Base-by-base conservation (phyloP, 2,113 vertebrate genomes). In the Scytalopus superciliaris region DNA sequence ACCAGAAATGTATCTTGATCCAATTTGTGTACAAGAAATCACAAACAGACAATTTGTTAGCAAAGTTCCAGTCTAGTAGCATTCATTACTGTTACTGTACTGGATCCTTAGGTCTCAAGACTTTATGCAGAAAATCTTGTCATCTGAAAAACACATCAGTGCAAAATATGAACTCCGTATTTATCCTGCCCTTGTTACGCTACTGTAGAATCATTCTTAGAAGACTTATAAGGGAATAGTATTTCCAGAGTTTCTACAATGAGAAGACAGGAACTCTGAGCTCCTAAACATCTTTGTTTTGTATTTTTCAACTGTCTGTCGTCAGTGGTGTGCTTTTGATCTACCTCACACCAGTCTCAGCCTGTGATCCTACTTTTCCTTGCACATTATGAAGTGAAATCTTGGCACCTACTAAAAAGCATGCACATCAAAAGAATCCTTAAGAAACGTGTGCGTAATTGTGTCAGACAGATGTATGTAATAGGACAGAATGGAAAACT, bases 41-140 rank as follows among this genome's bases (percentile, higher is more conserved):
- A 12, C 10, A 53, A 49, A 59, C 4, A 21, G 7, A 42, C 17
- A 2, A 25, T 52, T n/a, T 60, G 42, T 72, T 45, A 77, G 2
- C 9, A 55, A 42, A 62, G 8, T 50, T 74, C 63, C 82, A 49
- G 8, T 56, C 37, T 22, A 30, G n/a, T 24, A 70, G 31, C 0
- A 0, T 37, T 87, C 45, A 25, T 45, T 75, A 42, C 35, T 37
- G 16, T 80, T 64, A 52, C 0, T 0, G 8, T 39, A 60, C 19
- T 23, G 17, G 16, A 53, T 27, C 21, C 55, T 77, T 39, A 49
- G 3, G 7, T 44, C 11, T 6, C 60, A 84, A 5, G 27, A 33
- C 19, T 19, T 78, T 55, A 18, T 23, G 24, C 11, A n/a, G 44
- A 19, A 17, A 56, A 21, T n/a, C 17, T 52, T 37, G 17, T 63